These are phyloP conservation scores for Drosophila ercepeae DNA, from an alignment of 1,140 invertebrate species.

Conservation along the genomic window DNA sequence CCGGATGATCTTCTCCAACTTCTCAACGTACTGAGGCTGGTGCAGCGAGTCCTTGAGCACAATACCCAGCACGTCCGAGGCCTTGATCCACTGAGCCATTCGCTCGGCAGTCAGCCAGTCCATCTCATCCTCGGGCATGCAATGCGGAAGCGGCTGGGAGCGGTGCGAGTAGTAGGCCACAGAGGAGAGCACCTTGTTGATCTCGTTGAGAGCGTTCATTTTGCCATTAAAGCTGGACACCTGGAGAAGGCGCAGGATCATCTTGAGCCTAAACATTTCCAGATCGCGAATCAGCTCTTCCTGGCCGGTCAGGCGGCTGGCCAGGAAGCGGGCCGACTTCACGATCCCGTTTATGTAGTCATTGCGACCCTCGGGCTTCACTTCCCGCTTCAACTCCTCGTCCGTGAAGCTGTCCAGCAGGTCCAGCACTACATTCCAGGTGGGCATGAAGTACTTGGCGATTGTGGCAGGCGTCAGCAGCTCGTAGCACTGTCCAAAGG, in stretches of 20 bases:
- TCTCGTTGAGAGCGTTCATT: conserved; percentile 99
- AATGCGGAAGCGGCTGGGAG: conserved; percentile 85
- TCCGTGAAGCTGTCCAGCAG: conserved; percentile 97
- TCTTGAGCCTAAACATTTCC: conserved; percentile 97
- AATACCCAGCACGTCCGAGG: conserved; percentile 97
- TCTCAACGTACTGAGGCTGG: conserved; percentile 99
- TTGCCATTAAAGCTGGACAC: conserved; percentile 99
- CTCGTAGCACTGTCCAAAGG: conserved; percentile 97
- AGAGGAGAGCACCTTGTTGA: conserved; percentile 97
- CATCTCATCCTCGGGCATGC: conserved; percentile 88
- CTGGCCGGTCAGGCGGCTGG: conserved; percentile 90
- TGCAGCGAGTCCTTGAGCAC: conserved; percentile 97
- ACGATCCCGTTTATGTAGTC: conserved; percentile 96
- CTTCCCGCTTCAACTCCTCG: conserved; percentile 98
- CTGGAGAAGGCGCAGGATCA: conserved; percentile 97
- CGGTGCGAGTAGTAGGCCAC: conserved; percentile 93
- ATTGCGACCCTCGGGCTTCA: conserved; percentile 97
- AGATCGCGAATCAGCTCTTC: conserved; percentile 94
- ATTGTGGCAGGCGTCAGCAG: conserved; percentile 95
- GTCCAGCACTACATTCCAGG: conserved; percentile 96
- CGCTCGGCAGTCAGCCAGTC: conserved; percentile 97
- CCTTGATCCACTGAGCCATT: conserved; percentile 98
- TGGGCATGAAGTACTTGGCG: conserved; percentile 96
- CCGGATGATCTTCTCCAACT: conserved; percentile 97
- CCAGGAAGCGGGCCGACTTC: conserved; percentile 94